Percentiles rank a stretch among this genome's conserved stretches.
phyloP scores from a whole-genome alignment of 2,888 invertebrate species.

The Beris morrisii region DNA sequence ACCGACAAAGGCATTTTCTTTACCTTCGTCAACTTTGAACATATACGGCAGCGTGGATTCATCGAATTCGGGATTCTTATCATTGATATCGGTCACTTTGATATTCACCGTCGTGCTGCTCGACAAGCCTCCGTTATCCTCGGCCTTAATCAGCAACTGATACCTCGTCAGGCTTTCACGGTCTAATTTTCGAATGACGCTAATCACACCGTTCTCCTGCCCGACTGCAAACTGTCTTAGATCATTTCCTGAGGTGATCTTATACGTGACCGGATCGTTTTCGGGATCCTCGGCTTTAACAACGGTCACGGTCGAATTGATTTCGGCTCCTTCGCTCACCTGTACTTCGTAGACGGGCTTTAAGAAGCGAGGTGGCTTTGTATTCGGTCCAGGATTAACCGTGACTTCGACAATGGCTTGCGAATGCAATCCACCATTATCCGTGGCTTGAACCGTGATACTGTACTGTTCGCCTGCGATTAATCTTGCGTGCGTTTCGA shows the following conservation, averaged over 20 bases:
- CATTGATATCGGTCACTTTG: conserved; percentile 87
- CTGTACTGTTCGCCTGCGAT: conserved; percentile 88
- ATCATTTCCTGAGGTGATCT: conserved; percentile 86
- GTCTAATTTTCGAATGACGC: conserved; percentile 81
- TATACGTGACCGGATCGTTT: conserved; percentile 82
- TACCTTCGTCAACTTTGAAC: conserved; percentile 79
- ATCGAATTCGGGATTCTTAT: conserved; percentile 89
- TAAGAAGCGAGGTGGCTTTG: conserved; percentile 77
- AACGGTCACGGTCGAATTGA: conserved; percentile 81
- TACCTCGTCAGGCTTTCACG: conserved; percentile 87
- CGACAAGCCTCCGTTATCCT: conserved; percentile 80
- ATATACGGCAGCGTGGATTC: conserved; percentile 70
- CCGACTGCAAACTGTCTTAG: conserved; percentile 86
- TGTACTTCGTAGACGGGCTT: conserved; percentile 83
- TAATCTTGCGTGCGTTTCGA: conserved; percentile 76
- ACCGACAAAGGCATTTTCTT: conserved; percentile 66
- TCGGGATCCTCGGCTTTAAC: conserved; percentile 87
- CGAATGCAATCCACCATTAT: conserved; percentile 76
- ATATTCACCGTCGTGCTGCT: conserved; percentile 85
- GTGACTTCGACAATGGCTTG: conserved; percentile 86
- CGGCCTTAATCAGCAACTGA: conserved; percentile 82
- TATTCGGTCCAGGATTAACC: conserved; percentile 81
- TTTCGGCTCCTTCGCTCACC: conserved; percentile 80
- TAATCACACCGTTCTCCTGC: conserved; percentile 83
- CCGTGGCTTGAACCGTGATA: conserved; percentile 81